Evolutionary conservation across 2,113 vertebrate species (phyloP).

Genomic region (Perccottus glenii): DNA sequence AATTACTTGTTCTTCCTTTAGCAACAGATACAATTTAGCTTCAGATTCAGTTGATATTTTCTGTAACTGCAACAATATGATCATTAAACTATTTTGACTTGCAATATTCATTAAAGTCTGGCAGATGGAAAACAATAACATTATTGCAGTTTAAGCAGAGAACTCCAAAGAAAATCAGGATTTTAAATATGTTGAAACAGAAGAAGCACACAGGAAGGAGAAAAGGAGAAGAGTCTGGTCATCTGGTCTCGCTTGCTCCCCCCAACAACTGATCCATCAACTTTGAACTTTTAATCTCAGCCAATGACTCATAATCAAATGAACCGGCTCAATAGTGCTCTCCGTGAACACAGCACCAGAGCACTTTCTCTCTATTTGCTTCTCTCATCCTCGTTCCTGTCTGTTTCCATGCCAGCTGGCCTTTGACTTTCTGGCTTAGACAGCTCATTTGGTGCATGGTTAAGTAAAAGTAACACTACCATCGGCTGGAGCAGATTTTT

Average conservation of each 20-base stretch:
- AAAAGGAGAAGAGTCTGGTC: neutral
- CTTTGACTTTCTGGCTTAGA: conserved; percentile 19
- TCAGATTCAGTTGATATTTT: no score
- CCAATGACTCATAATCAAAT: conserved; percentile 76
- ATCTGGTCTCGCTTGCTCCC: conserved; percentile 51
- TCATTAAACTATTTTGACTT: no score
- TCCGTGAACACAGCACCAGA: conserved; percentile 12
- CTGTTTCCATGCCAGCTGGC: conserved; percentile 9
- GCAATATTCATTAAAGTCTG: no score
- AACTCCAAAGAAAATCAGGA: no score
- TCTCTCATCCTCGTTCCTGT: neutral
- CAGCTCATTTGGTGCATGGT: conserved; percentile 23
- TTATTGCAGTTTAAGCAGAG: no score
- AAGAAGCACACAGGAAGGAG: neutral
- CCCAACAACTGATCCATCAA: conserved; percentile 70
- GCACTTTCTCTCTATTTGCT: neutral
- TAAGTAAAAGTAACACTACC: conserved; percentile 14
- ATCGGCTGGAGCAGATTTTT: conserved; percentile 9
- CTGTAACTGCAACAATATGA: no score
- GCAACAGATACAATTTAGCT: no score
- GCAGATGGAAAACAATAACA: no score
- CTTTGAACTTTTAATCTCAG: conserved; percentile 76
- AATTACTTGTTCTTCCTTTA: no score
- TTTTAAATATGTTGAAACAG: neutral
- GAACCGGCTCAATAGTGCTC: conserved; percentile 28